These are phyloP conservation scores for Anguilla japonica DNA, from an alignment of 2,113 vertebrate genomes.

Conservation along the genomic window DNA sequence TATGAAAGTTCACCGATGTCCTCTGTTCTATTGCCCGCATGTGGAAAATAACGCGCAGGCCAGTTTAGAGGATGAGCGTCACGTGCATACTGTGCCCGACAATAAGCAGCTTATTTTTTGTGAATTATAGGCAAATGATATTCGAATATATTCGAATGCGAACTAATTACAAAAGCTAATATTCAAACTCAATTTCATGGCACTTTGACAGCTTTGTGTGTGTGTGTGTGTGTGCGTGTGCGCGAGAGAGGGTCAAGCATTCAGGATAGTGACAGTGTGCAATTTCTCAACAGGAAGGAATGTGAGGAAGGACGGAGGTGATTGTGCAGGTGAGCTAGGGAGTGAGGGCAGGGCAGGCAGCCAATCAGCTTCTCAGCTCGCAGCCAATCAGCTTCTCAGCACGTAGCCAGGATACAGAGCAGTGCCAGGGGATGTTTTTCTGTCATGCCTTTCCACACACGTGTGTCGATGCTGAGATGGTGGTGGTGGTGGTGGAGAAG, in stretches of 20 bases:
- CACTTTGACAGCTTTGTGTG: too few species aligned
- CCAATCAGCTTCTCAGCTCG: neutral
- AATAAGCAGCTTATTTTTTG: too few species aligned
- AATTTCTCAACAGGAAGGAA: slow-evolving; percentile 49
- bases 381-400: neutral
- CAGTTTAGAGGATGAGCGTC: too few species aligned
- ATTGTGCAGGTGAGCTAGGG: slow-evolving; percentile 57
- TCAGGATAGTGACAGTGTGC: slow-evolving; percentile 48
- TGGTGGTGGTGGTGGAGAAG: neutral
- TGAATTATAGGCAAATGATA: too few species aligned
- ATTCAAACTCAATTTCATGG: too few species aligned
- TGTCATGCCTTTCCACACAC: neutral
- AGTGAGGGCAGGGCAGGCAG: neutral
- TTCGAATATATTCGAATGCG: too few species aligned
- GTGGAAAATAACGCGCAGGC: too few species aligned
- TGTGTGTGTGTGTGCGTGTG: neutral
- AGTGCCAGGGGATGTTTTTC: neutral
- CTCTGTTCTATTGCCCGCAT: too few species aligned
- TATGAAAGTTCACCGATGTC: too few species aligned
- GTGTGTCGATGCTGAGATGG: neutral
- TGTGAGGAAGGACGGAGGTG: slow-evolving; percentile 47
- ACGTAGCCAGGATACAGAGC: neutral
- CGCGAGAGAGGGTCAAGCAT: neutral
- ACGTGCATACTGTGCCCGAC: too few species aligned
- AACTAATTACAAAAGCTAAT: too few species aligned